Conservation (phyloP, 2,113 vertebrate genomes). For the Mastomys coucha region DNA sequence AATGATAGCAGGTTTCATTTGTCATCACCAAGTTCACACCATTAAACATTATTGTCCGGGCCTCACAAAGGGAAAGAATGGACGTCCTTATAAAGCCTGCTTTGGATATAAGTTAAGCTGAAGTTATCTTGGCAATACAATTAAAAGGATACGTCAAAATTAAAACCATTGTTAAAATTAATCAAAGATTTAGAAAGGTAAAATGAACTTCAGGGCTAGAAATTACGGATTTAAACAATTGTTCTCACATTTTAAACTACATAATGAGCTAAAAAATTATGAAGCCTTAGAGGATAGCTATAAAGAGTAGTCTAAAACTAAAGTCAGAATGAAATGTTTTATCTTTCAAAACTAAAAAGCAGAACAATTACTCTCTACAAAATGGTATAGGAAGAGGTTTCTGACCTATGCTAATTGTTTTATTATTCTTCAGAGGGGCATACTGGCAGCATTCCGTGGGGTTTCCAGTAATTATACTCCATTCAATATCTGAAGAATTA, state of each 20-base stretch:
- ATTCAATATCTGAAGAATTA: constrained; percentile 85
- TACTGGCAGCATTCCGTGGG: constrained; percentile 75
- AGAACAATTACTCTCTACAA: constrained; percentile 82
- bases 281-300: constrained; percentile 75
- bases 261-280: constrained; percentile 84
- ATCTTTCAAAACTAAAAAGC: constrained; percentile 82
- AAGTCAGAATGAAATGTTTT: constrained; percentile 83
- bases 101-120: constrained; percentile 73
- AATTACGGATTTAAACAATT: constrained; percentile 84
- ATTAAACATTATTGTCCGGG: neutral
- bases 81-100: constrained; percentile 56
- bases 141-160: constrained; percentile 80
- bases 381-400: constrained; percentile 84
- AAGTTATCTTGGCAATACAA: constrained; percentile 78
- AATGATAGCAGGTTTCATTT: neutral
- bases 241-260: constrained; percentile 84
- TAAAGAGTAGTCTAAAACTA: constrained; percentile 75
- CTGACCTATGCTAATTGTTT: constrained; percentile 84
- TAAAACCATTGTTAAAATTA: constrained; percentile 84
- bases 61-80: constrained; percentile 60
- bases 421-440: constrained; percentile 82
- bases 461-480: constrained; percentile 81
- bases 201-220: constrained; percentile 80
- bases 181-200: constrained; percentile 84
- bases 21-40: neutral